Evolutionary conservation across 2,797 vertebrate species (phyloP).

Genomic region (Mormyrops attenuatus): DNA sequence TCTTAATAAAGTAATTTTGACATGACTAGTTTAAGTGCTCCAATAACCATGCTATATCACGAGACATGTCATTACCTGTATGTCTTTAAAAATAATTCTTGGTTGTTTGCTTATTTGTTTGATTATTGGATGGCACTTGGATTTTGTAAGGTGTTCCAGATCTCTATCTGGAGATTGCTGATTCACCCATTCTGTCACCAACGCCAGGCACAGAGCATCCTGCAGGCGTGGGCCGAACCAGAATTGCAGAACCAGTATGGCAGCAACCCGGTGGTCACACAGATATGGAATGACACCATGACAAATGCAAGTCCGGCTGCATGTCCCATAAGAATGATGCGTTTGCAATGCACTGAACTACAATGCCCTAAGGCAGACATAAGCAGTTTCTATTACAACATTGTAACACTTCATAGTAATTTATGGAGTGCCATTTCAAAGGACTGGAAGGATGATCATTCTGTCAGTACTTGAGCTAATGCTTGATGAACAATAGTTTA

Average conservation of each 20-base stretch:
- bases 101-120: neutral
- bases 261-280: conserved; percentile 44
- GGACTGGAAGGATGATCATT: neutral
- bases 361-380: neutral
- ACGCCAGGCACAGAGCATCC: conserved; percentile 65
- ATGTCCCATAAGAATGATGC: neutral
- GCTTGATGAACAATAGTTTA: neutral
- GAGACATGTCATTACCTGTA: neutral
- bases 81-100: neutral
- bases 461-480: neutral
- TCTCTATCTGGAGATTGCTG: neutral
- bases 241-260: conserved; percentile 66
- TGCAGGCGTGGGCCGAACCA: conserved; percentile 53
- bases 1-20: neutral
- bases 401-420: neutral
- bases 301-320: conserved; percentile 51
- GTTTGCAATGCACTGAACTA: neutral
- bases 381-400: neutral
- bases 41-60: neutral
- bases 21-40: neutral
- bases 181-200: neutral
- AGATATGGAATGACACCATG: conserved; percentile 83
- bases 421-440: neutral
- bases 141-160: neutral
- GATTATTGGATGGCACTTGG: neutral